Evolutionary conservation across 2,888 invertebrate genomes (phyloP).

Genomic region (Tetrapedia diversipes): DNA sequence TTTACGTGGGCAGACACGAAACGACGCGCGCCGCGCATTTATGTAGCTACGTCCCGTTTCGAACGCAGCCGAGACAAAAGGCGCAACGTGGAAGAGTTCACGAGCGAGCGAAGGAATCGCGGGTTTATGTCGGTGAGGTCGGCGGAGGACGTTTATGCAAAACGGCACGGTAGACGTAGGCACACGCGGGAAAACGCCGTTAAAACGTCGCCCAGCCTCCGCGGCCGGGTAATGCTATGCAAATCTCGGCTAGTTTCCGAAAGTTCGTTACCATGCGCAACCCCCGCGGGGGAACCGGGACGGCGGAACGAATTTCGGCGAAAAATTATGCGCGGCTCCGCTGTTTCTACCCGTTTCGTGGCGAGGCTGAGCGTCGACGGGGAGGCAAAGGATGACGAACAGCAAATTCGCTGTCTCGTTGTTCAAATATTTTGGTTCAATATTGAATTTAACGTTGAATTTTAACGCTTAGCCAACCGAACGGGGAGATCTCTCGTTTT

Average conservation of each 20-base stretch:
- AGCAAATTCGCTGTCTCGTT: background rate
- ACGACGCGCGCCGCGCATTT: conserved; percentile 35
- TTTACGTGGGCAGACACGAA: conserved; percentile 41
- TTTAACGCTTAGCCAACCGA: too few species aligned
- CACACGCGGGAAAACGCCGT: conserved; percentile 65
- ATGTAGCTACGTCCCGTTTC: conserved; percentile 23
- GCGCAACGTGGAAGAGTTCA: conserved; percentile 29
- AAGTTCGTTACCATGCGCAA: conserved; percentile 75
- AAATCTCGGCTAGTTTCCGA: conserved; percentile 75
- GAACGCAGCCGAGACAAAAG: conserved; percentile 36
- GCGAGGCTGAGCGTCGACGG: background rate
- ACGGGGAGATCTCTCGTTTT: too few species aligned
- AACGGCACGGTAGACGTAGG: conserved; percentile 54
- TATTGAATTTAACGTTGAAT: too few species aligned
- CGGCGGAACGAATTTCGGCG: conserved; percentile 22
- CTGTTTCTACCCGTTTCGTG: background rate
- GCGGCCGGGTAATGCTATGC: conserved; percentile 71
- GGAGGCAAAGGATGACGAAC: background rate
- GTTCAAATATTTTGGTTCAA: too few species aligned
- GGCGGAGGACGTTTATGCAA: conserved; percentile 69
- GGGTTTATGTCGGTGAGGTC: conserved; percentile 63
- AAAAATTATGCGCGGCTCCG: conserved; percentile 61
- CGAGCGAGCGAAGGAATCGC: conserved; percentile 55
- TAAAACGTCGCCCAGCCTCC: conserved; percentile 62
- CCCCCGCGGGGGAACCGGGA: conserved; percentile 37